phyloP scores from a whole-genome alignment of 2,113 vertebrate genomes.

The Dromiciops gliroides region DNA sequence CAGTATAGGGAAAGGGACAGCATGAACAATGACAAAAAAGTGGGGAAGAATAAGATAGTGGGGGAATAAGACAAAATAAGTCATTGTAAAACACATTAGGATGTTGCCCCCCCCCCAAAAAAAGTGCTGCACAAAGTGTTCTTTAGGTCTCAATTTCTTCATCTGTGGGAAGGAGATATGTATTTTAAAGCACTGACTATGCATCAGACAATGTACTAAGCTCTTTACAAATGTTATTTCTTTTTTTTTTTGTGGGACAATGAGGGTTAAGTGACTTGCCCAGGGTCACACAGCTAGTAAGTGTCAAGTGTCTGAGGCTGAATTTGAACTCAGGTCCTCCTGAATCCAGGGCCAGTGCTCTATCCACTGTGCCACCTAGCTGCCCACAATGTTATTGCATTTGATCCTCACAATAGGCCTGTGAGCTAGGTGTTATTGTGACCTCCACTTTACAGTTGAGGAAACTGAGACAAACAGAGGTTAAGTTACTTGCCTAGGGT shows the following conservation, averaged over 20 bases:
- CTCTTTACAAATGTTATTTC: background rate
- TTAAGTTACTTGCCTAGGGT: background rate
- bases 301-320: too few species aligned
- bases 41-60: background rate
- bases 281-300: too few species aligned
- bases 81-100: background rate
- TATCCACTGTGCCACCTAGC: too few species aligned
- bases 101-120: background rate
- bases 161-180: background rate
- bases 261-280: too few species aligned
- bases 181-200: background rate
- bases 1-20: background rate
- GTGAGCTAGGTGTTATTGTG: background rate
- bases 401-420: slow-evolving; percentile 33
- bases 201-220: background rate
- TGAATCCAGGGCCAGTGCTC: too few species aligned
- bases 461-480: background rate
- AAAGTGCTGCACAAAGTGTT: background rate
- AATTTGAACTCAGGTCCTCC: too few species aligned
- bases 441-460: background rate
- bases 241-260: too few species aligned
- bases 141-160: background rate
- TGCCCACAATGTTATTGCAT: background rate
- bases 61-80: background rate
- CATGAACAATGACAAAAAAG: background rate